Evolutionary conservation across 2,888 invertebrate species (phyloP), one percentile per base, ranked within the genome.

Genomic region (Philhelius pedissequus): DNA sequence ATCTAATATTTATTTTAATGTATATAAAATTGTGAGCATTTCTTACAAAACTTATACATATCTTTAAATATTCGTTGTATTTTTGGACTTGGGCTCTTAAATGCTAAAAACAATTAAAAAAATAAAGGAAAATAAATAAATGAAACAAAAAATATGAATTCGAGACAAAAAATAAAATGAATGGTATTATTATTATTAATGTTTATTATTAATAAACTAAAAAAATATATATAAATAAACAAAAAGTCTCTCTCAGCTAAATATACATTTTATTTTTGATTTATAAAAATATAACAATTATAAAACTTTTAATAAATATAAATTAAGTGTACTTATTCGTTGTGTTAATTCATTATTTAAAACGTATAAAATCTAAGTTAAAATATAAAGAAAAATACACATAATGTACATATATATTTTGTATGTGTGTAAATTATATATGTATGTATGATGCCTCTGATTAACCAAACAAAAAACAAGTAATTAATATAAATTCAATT

Each of bases 21-120:
- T 54, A 56, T 56, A 40, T 69, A 54, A 43, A 43, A 54, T 30
- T 50, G 25, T 71, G 50, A 62, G 62, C 73, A 52, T 54, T 64
- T 70, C 64, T 32, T 64, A 64, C n/a, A 58, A 56, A 18, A 18
- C 62, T 56, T 40, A 38, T n/a, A n/a, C n/a, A n/a, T 45, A 64
- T 56, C 71, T 32, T 58, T 78, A 32, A 71, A 58, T 11, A 81
- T 81, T 81, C 81, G 81, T 81, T 81, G 81, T 81, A 70, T 70
- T 70, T 70, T 70, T 81, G 64, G 70, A 81, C 62, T 81, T 81
- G 50, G 70, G 64, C 56, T 70, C 70, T 70, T 76, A 75, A 30
- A 54, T 62, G 15, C 32, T 56, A 25, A 60, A 43, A 60, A 43
- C 11, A 43, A 60, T 15, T 15, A 27, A 48, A 20, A n/a, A 50